Evolutionary conservation across 64 coral and sea anemone species (phyloP).

Genomic region (Pachyseris speciosa): DNA sequence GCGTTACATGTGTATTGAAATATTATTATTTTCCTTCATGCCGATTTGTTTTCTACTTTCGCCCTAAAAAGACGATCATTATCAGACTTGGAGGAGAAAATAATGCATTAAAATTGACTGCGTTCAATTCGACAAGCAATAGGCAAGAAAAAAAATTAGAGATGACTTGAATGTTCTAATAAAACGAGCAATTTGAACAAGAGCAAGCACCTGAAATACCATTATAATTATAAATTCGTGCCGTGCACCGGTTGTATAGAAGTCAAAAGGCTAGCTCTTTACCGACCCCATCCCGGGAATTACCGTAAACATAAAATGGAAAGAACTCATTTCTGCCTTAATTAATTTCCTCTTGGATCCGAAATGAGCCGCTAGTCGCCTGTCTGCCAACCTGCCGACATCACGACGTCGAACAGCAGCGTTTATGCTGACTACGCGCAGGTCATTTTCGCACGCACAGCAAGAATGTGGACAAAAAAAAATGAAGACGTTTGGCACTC

Average conservation of each 20-base stretch:
- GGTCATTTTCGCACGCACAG: neutral
- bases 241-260: neutral
- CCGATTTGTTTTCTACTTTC: too few relatives aligned
- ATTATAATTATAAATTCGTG: neutral
- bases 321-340: conserved; percentile 3
- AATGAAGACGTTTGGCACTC: neutral
- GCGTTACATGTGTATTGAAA: too few relatives aligned
- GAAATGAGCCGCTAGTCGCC: neutral
- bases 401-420: neutral
- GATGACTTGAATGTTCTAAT: neutral
- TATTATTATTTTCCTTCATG: too few relatives aligned
- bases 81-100: too few relatives aligned
- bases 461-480: neutral
- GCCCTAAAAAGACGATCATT: too few relatives aligned
- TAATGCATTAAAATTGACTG: neutral
- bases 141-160: neutral
- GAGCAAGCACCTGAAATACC: neutral
- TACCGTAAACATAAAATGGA: conserved; percentile 21
- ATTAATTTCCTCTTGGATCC: conserved; percentile 17
- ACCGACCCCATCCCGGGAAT: neutral
- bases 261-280: neutral
- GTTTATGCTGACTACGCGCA: neutral
- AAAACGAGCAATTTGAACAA: neutral
- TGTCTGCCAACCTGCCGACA: neutral
- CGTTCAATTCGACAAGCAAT: neutral